Conservation (phyloP, 2,113 vertebrate species). For the Pedionomus torquatus region DNA sequence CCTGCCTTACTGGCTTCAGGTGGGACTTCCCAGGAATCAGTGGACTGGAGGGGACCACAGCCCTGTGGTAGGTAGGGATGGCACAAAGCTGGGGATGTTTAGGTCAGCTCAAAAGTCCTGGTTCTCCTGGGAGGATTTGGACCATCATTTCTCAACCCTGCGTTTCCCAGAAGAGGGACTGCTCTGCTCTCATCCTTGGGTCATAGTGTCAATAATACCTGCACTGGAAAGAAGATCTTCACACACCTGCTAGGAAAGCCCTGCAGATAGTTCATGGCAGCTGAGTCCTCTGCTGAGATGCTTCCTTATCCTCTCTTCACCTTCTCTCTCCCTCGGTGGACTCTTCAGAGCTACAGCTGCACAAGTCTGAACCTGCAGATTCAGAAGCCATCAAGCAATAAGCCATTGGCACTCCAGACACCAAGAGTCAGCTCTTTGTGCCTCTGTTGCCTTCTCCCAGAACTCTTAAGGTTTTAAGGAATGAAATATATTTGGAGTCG, state of each 20-base stretch:
- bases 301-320: not conserved
- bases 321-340: not conserved
- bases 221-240: not conserved
- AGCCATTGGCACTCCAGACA: not conserved
- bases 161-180: not conserved
- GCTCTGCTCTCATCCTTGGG: not conserved
- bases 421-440: not conserved
- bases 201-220: not conserved
- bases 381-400: not conserved
- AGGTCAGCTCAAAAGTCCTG: not conserved
- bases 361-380: not conserved
- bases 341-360: not conserved
- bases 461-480: rapidly evolving
- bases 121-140: not conserved
- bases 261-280: not conserved
- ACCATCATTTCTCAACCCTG: not conserved
- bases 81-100: not conserved
- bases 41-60: not conserved
- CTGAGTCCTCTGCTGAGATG: not conserved
- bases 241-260: not conserved
- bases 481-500: not conserved
- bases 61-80: not conserved
- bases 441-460: not conserved
- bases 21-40: not conserved
- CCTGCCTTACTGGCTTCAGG: not conserved